Percentiles rank a stretch among this genome's conserved stretches.
Evolutionary conservation across 2,113 vertebrate genomes (phyloP).

Genomic region (Dicerorhinus sumatrensis): DNA sequence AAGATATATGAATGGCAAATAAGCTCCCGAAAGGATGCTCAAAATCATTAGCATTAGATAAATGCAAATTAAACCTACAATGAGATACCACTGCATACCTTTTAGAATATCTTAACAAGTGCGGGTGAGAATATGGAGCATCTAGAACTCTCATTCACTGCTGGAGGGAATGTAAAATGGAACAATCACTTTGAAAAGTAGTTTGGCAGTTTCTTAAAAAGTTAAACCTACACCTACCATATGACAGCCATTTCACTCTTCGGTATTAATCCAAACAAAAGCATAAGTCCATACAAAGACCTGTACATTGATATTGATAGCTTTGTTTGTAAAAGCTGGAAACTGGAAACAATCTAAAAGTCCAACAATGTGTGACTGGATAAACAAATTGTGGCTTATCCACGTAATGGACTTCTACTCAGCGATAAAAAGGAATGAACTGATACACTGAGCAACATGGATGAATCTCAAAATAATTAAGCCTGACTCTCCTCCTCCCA

Average conservation of each 20-base stretch:
- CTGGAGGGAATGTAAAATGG: not conserved
- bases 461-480: not conserved
- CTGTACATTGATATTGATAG: not conserved
- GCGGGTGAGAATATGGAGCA: not conserved
- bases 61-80: not conserved
- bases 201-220: constrained; percentile 13
- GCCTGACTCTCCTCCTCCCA: no score
- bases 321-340: not conserved
- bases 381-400: not conserved
- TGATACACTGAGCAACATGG: not conserved
- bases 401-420: not conserved
- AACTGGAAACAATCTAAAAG: not conserved
- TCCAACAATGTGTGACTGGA: not conserved
- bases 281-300: not conserved
- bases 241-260: not conserved
- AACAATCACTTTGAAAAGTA: not conserved
- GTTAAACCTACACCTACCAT: not conserved
- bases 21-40: not conserved
- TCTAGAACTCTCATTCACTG: not conserved
- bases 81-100: not conserved
- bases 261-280: not conserved
- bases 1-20: not conserved
- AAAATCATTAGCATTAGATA: not conserved
- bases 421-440: not conserved
- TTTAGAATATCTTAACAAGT: not conserved